These are phyloP conservation scores for Chiroxiphia lanceolata DNA, from an alignment of 2,797 vertebrate genomes.

Conservation along the genomic window DNA sequence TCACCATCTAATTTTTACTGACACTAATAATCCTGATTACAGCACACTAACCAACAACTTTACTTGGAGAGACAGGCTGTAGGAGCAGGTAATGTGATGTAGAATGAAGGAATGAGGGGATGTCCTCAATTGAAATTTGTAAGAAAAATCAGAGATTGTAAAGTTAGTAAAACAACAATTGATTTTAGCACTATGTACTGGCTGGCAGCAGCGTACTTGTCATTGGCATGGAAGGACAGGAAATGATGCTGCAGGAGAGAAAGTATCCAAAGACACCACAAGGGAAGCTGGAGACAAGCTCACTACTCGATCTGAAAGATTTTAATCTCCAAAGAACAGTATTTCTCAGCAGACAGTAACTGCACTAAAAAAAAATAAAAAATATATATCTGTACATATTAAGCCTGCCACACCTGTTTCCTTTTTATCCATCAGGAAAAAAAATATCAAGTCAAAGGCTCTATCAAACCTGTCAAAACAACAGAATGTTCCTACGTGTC, in stretches of 20 bases:
- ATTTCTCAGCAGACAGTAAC: background rate
- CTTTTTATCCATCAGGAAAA: background rate
- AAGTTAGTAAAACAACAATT: background rate
- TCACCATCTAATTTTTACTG: background rate
- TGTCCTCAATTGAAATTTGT: background rate
- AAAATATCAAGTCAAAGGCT: slow-evolving; percentile 15
- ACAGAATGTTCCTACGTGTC: background rate
- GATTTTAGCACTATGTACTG: background rate
- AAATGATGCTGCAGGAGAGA: background rate
- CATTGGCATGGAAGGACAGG: background rate
- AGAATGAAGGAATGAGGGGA: background rate
- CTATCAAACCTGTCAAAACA: slow-evolving; percentile 36
- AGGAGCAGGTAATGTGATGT: background rate
- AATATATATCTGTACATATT: background rate
- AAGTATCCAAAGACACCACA: background rate
- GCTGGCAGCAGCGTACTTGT: background rate
- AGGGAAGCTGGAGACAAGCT: background rate
- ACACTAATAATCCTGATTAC: background rate
- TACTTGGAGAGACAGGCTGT: background rate
- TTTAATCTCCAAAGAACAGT: background rate
- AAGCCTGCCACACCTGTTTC: background rate
- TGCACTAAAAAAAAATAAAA: background rate
- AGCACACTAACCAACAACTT: background rate
- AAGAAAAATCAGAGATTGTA: background rate
- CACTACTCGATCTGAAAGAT: background rate